These are phyloP conservation scores for Norana najaformis DNA, from an alignment of 2,888 invertebrate species.

Conservation along the genomic window DNA sequence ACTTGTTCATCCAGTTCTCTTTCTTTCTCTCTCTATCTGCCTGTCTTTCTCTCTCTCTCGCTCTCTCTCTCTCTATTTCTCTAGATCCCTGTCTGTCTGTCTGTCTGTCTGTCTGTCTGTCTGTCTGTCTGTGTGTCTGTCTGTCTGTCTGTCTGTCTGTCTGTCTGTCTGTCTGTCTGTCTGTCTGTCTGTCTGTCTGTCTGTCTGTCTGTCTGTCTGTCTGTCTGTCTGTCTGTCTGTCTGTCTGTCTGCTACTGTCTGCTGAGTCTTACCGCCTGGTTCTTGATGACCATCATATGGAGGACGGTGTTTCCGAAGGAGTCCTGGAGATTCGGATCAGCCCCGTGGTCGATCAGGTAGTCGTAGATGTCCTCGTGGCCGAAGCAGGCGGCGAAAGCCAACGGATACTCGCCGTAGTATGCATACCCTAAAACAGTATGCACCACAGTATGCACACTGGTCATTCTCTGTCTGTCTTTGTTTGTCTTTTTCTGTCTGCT, in stretches of 20 bases:
- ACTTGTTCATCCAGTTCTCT: no score
- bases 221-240: not conserved
- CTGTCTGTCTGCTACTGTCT: not conserved
- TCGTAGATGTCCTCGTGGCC: constrained; percentile 97
- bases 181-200: not conserved
- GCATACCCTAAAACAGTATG: constrained; percentile 73
- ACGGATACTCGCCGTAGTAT: constrained; percentile 93
- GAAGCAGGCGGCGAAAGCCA: constrained; percentile 96
- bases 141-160: no score
- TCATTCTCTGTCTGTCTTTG: not conserved
- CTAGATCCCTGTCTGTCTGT: no score
- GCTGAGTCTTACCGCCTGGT: constrained; percentile 77
- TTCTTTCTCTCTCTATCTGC: not conserved
- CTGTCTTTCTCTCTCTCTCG: not conserved
- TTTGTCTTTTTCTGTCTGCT: not conserved
- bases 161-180: no score
- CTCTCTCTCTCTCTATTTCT: not conserved
- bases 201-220: not conserved
- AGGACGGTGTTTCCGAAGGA: constrained; percentile 96
- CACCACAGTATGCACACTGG: not conserved
- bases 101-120: not conserved
- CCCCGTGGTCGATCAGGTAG: constrained; percentile 84
- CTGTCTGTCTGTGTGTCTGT: constrained; percentile 62
- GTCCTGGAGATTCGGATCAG: constrained; percentile 93
- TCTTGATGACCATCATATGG: constrained; percentile 98